phyloP scores from a whole-genome alignment of 2,888 invertebrate species.

The Amblyjoppa fuscipennis region DNA sequence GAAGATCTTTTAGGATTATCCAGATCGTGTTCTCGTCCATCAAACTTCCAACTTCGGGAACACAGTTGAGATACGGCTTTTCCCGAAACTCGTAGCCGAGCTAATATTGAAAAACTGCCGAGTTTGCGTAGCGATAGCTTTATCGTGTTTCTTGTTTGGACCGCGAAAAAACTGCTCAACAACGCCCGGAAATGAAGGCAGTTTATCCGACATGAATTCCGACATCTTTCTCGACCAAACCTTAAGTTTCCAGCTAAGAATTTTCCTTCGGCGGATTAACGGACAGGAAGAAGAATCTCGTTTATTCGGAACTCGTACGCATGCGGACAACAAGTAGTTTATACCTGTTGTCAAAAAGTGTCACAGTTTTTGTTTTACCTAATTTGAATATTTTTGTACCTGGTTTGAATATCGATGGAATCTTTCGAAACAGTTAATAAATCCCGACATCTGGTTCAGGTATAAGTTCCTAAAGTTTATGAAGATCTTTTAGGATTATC shows the following conservation, averaged over 20 bases:
- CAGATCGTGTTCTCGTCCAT: not conserved
- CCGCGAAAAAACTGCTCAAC: not conserved
- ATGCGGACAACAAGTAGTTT: too few species aligned
- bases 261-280: too few species aligned
- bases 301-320: too few species aligned
- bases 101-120: constrained; percentile 72
- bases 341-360: too few species aligned
- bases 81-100: constrained; percentile 16
- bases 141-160: not conserved
- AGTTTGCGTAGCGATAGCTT: constrained; percentile 72
- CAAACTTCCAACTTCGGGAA: not conserved
- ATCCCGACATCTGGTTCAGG: not conserved
- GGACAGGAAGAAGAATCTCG: too few species aligned
- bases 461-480: not conserved
- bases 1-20: not conserved
- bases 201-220: not conserved
- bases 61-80: not conserved
- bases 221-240: too few species aligned
- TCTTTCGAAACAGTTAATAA: too few species aligned
- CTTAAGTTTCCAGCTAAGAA: too few species aligned
- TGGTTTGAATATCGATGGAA: too few species aligned
- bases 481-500: not conserved
- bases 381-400: too few species aligned
- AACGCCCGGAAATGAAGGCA: constrained; percentile 29
- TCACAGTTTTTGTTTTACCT: too few species aligned